A percentile compares a stretch with the other conserved stretches of the same genome.
Conservation (phyloP, 2,888 invertebrate species). For the Drosophila peninsularis region DNA sequence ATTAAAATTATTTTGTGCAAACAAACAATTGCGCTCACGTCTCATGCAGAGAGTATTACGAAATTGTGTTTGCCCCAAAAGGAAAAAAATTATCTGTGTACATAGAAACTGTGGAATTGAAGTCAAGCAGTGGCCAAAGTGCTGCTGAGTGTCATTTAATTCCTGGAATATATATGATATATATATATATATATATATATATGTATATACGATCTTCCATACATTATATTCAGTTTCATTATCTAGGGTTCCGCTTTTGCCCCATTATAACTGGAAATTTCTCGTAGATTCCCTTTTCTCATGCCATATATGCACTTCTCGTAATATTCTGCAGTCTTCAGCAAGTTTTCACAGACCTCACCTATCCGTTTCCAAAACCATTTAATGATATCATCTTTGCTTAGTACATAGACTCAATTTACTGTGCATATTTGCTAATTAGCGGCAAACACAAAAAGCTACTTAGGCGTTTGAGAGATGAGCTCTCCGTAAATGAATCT, state of each 20-base stretch:
- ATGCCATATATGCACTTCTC: conserved; percentile 17
- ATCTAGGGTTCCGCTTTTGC: conserved; percentile 14
- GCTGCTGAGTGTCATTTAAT: not conserved
- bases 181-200: not conserved
- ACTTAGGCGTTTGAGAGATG: conserved; percentile 34
- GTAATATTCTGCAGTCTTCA: conserved; percentile 4
- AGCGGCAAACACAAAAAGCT: conserved; percentile 42
- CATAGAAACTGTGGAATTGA: not conserved
- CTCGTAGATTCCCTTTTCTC: conserved; percentile 25
- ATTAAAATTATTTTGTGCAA: conserved; percentile 28
- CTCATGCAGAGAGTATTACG: not conserved
- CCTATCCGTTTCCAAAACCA: conserved; percentile 8
- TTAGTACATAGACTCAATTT: conserved; percentile 51
- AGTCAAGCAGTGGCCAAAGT: not conserved
- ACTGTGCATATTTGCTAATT: conserved; percentile 69
- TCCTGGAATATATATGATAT: conserved; percentile 3
- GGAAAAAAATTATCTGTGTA: not conserved
- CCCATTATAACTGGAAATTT: conserved; percentile 50
- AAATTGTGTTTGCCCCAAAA: conserved; percentile 16
- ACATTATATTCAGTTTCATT: conserved; percentile 10
- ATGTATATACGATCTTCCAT: not conserved
- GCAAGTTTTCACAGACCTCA: not conserved
- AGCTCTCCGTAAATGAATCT: conserved; percentile 58
- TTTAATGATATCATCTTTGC: conserved; percentile 65
- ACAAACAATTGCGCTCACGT: conserved; percentile 20